Evolutionary conservation across 2,113 vertebrate genomes (phyloP), one percentile per base, ranked within the genome.

Genomic region (Leptocoma aspasia): DNA sequence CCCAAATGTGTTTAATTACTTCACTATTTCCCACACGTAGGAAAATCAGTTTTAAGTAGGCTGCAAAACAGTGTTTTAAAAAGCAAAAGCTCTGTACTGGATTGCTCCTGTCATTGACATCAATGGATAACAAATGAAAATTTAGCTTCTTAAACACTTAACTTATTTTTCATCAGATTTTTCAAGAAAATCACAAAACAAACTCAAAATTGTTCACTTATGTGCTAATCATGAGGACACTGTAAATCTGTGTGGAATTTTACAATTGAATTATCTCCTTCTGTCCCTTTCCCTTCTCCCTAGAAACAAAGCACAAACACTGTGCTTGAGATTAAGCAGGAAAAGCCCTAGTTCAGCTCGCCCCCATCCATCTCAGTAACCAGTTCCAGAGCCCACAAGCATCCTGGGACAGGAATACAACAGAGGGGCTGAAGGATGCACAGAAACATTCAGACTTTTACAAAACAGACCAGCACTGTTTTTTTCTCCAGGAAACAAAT

Each of bases 1-100:
- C 95, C 96, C 97, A 98, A 98, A 98, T 98, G 98, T 98, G 97
- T 98, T 98, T 98, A 98, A 98, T 98, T 98, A 97, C 97, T 97
- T 97, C 95, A 95, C 97, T 98, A 98, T 98, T 98, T 98, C 96
- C 95, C 96, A 97, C 96, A 97, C 96, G 96, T 86, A 98, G 71
- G 80, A 97, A 97, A 96, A 98, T 96, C 85, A 96, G 97, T 96
- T 97, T 97, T 96, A 93, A 97, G 95, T 85, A 97, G 90, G 92
- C 94, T 97, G 89, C 96, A 97, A 96, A 97, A 96, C 90, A 96
- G 88, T 89, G 60, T 94, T 97, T 94, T 90, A 80, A 93, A 97
- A 97, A 94, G 61, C 86, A 90, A 96, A 96, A 63, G 31, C 87
- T 83, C 56, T 56, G 42, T 24, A 77, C 56, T 77, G 49, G 31